A percentile compares a stretch with the other conserved stretches of the same genome.
These are phyloP conservation scores for Choreutis nemorana DNA, from an alignment of 2,888 invertebrate species.

Conservation along the genomic window DNA sequence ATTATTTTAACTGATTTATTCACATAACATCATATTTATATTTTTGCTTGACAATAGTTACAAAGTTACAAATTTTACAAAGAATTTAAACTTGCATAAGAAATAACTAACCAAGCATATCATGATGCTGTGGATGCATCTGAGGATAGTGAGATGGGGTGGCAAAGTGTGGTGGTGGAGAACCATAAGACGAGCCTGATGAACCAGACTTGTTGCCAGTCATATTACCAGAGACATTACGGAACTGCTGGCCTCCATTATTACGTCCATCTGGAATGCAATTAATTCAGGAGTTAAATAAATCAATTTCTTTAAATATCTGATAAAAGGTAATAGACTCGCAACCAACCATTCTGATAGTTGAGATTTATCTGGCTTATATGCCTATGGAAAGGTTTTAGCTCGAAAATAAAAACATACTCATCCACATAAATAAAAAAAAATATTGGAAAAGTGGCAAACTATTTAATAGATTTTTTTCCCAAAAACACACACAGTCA, in stretches of 20 bases:
- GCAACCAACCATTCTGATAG: too few relatives aligned
- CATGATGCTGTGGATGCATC: slow-evolving; percentile 61
- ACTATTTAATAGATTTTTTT: too few relatives aligned
- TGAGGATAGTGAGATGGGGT: slow-evolving; percentile 52
- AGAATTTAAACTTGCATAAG: background rate
- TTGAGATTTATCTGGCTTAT: too few relatives aligned
- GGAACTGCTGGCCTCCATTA: slow-evolving; percentile 48
- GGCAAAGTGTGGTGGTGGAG: slow-evolving; percentile 58
- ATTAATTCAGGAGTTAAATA: too few relatives aligned
- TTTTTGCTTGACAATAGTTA: background rate
- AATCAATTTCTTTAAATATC: background rate
- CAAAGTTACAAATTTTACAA: background rate
- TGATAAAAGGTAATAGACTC: too few relatives aligned
- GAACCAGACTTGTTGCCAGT: slow-evolving; percentile 37
- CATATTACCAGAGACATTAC: slow-evolving; percentile 44
- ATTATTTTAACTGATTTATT: background rate
- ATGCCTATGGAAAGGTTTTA: too few relatives aligned
- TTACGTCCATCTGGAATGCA: slow-evolving; percentile 34
- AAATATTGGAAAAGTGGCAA: slow-evolving; percentile 6
- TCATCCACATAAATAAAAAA: background rate
- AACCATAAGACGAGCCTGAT: slow-evolving; percentile 53
- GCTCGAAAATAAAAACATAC: slow-evolving; percentile 1
- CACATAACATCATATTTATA: background rate
- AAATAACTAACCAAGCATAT: slow-evolving; percentile 44
- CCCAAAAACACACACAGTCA: too few relatives aligned